Conservation (phyloP, 2,888 invertebrate genomes). For the Prenolepis imparis region DNA sequence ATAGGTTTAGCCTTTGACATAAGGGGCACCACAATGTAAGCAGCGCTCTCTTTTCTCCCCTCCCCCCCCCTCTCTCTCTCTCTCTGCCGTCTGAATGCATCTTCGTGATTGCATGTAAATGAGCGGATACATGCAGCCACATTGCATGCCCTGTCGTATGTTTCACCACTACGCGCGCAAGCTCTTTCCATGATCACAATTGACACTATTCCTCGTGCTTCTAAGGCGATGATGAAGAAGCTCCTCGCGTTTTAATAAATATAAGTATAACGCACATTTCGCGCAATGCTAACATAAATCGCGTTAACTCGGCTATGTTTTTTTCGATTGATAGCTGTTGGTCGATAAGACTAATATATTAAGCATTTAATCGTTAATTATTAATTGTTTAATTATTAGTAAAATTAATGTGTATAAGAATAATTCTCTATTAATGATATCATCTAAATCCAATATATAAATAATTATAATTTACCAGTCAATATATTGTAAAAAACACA, state of each 20-base stretch:
- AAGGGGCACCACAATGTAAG: slow-evolving; percentile 59
- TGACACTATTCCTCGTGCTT: slow-evolving; percentile 66
- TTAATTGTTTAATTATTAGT: neutral
- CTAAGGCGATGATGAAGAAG: slow-evolving; percentile 55
- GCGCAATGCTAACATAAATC: neutral
- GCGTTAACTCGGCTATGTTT: neutral
- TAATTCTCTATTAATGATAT: neutral
- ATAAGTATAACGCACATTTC: slow-evolving; percentile 15
- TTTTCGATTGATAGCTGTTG: neutral
- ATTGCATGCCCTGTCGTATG: slow-evolving; percentile 62
- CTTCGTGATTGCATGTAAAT: slow-evolving; percentile 74
- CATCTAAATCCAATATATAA: neutral
- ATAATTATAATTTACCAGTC: neutral
- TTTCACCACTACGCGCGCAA: slow-evolving; percentile 55
- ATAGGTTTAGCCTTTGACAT: slow-evolving; percentile 67
- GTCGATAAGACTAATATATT: neutral
- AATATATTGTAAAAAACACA: neutral
- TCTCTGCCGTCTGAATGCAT: slow-evolving; percentile 64
- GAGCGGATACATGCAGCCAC: slow-evolving; percentile 72
- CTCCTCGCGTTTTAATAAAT: slow-evolving; percentile 54
- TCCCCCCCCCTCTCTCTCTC: neutral
- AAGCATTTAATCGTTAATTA: neutral
- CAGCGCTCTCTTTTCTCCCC: neutral
- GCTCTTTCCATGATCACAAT: slow-evolving; percentile 74
- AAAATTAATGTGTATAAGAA: neutral